Evolutionary conservation across 2,797 vertebrate genomes (phyloP), one percentile per base, ranked within the genome.

Genomic region (Platyrinchus mystaceus): DNA sequence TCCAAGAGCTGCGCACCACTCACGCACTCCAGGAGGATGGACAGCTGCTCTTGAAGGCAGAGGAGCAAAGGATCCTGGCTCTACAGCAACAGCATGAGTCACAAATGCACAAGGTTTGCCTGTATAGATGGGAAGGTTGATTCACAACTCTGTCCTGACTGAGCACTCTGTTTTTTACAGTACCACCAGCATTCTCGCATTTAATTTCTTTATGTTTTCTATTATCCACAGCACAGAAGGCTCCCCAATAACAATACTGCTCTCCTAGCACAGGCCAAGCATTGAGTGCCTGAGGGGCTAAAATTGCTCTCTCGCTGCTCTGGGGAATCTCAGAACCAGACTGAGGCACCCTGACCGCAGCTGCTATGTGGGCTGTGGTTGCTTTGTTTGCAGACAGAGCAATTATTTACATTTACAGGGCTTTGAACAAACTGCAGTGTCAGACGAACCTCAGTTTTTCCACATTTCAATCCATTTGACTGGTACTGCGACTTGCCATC

Each of bases 1-100:
- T 99, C 94, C 97, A 63, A 84, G 99, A 99, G 86, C 94, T 99
- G 71, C 98, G 98, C 73, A 98, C 97, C 18, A 98, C 97, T 28
- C 98, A 99, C 0, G 97, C 98, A 0, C 97, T 99, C 10, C 98
- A 98, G 87, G 97, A 95, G 27, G 98, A 99, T 2, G 98, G 98
- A 32, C 98, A 98, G 91, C 95, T 98, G 87, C 88, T 98, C 60
- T 97, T 98, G 96, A 97, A 97, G 90, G 98, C 96, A 0, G 97
- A 99, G 93, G 98, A 98, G 95, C 97, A 97, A 87, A 91, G 89
- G 43, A 97, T 96, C 4, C 93, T 98, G 95, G 97, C 95, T 43
- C 95, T 99, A 22, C 98, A 98, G 96, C 87, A 84, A 27, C 97
- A 99, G 94, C 97, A 96, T 52, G 97, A 98, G 59, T 55, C 97